These are phyloP conservation scores for Liparis tanakae DNA, from an alignment of 2,797 vertebrate species.

Conservation along the genomic window DNA sequence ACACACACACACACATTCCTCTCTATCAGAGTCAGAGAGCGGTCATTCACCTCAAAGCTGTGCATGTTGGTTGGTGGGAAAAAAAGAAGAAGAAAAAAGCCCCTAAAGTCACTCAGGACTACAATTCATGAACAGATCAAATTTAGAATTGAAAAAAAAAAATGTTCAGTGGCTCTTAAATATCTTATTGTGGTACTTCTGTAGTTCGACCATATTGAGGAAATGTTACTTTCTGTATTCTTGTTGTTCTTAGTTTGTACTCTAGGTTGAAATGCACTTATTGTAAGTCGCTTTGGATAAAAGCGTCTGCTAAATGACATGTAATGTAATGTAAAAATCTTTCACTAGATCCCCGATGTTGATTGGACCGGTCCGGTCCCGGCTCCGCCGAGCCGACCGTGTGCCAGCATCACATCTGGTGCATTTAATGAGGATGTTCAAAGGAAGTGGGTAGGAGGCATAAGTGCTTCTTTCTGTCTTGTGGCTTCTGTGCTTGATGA, in stretches of 20 bases:
- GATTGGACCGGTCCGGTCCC: neutral
- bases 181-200: too few relatives aligned
- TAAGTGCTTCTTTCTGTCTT: constrained; percentile 25
- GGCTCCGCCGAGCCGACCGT: constrained; percentile 8
- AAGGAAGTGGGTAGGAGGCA: constrained; percentile 13
- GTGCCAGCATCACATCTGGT: constrained; percentile 24
- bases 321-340: too few relatives aligned
- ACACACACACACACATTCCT: constrained; percentile 79
- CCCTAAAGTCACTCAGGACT: neutral
- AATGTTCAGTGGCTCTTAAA: too few relatives aligned
- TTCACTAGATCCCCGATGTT: too few relatives aligned
- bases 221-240: too few relatives aligned
- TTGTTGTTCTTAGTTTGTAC: too few relatives aligned
- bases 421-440: constrained; percentile 39
- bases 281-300: too few relatives aligned
- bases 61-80: constrained; percentile 2
- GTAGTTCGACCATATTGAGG: too few relatives aligned
- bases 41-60: constrained; percentile 26
- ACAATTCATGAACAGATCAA: neutral
- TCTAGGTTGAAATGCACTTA: too few relatives aligned
- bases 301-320: too few relatives aligned
- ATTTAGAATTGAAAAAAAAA: neutral
- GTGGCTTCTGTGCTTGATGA: constrained; percentile 38
- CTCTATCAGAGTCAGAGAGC: constrained; percentile 42
- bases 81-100: neutral